A percentile compares a stretch with the other conserved stretches of the same genome.
phyloP scores from a whole-genome alignment of 2,797 vertebrate species.

The Cyprinodon diabolis region DNA sequence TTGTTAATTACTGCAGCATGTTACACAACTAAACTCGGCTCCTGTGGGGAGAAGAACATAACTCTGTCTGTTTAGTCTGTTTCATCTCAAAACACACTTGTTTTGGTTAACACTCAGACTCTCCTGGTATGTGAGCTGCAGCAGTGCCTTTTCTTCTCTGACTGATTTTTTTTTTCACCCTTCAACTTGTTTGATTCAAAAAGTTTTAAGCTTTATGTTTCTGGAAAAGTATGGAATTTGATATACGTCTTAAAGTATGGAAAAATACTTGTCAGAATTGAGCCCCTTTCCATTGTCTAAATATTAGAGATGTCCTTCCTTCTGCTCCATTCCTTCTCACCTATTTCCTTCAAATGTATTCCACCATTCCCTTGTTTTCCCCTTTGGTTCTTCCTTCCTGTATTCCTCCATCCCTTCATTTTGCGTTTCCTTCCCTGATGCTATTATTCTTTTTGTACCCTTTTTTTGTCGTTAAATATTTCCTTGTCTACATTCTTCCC shows the following conservation, averaged over 20 bases:
- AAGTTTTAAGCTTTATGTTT: not conserved
- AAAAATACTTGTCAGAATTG: not conserved
- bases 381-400: no score
- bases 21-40: not conserved
- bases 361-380: no score
- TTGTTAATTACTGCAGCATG: conserved; percentile 5
- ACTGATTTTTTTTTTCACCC: not conserved
- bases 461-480: no score
- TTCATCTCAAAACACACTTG: conserved; percentile 12
- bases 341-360: no score
- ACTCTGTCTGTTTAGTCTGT: conserved; percentile 4
- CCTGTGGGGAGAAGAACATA: not conserved
- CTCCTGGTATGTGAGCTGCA: not conserved
- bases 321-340: no score
- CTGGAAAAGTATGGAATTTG: not conserved
- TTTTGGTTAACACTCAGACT: not conserved
- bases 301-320: not conserved
- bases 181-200: not conserved
- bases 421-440: no score
- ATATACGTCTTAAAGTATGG: not conserved
- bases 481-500: no score
- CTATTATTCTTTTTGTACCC: no score
- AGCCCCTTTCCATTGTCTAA: not conserved
- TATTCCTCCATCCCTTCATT: no score
- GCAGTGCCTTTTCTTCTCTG: not conserved